These are phyloP conservation scores for Ostrea denselamellosa DNA, from an alignment of 1,140 invertebrate genomes.

Conservation along the genomic window DNA sequence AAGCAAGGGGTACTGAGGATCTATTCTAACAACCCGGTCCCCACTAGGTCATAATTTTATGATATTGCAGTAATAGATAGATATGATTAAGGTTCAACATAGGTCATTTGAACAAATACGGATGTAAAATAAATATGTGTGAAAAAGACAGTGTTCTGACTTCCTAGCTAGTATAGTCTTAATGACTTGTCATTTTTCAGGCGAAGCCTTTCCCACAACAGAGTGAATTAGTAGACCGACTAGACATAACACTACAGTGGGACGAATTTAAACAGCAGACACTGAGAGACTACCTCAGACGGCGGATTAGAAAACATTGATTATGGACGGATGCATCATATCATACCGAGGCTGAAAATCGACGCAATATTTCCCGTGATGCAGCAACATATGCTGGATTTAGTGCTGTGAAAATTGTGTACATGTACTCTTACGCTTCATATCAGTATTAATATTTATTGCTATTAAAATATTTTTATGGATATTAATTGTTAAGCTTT, in stretches of 20 bases:
- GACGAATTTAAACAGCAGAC: slow-evolving; percentile 74
- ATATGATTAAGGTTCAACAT: too few relatives aligned
- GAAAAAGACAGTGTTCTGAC: too few relatives aligned
- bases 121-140: too few relatives aligned
- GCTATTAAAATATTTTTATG: too few relatives aligned
- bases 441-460: slow-evolving; percentile 27
- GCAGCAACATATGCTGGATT: background rate
- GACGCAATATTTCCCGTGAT: slow-evolving; percentile 34
- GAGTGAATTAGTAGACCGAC: slow-evolving; percentile 74
- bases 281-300: slow-evolving; percentile 60
- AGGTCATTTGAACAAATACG: too few relatives aligned
- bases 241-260: slow-evolving; percentile 76
- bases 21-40: too few relatives aligned
- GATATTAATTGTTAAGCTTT: too few relatives aligned
- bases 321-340: background rate
- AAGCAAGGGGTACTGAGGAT: too few relatives aligned
- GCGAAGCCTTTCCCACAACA: slow-evolving; percentile 73
- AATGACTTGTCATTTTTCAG: slow-evolving; percentile 57
- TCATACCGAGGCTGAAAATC: background rate
- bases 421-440: background rate
- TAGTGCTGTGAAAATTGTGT: slow-evolving; percentile 31
- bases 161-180: too few relatives aligned
- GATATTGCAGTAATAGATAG: too few relatives aligned
- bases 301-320: slow-evolving; percentile 32
- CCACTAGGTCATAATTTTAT: too few relatives aligned